Conservation (phyloP, 2,113 vertebrate species). For the Pantherophis guttatus region DNA sequence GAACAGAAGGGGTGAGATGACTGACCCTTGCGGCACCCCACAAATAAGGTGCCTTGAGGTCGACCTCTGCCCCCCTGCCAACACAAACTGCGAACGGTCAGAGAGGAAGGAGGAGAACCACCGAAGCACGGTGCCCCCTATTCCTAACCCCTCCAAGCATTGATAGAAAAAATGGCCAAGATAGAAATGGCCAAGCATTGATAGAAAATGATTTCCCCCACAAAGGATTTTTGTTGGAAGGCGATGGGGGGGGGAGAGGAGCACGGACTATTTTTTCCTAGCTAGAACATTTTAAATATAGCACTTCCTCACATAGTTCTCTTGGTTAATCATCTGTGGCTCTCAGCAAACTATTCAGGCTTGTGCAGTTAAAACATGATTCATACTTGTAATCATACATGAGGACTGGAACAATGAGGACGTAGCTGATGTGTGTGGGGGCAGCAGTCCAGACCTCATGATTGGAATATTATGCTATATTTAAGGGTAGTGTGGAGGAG, state of each 20-base stretch:
- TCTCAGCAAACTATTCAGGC: neutral
- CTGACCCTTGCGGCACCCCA: too few relatives aligned
- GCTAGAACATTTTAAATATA: neutral
- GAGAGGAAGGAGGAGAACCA: too few relatives aligned
- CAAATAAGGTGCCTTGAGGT: too few relatives aligned
- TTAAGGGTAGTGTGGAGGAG: neutral
- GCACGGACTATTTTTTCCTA: neutral
- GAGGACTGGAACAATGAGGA: neutral
- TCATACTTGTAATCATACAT: neutral
- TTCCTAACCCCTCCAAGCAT: too few relatives aligned
- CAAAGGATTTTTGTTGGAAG: neutral
- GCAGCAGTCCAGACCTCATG: neutral
- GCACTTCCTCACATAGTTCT: neutral
- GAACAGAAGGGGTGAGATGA: too few relatives aligned
- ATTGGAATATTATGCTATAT: neutral
- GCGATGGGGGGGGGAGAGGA: neutral
- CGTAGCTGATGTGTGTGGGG: neutral
- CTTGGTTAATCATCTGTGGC: neutral
- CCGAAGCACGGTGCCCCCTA: too few relatives aligned
- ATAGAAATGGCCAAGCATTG: neutral
- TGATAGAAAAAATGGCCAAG: too few relatives aligned
- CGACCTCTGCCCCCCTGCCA: too few relatives aligned
- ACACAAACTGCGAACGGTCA: too few relatives aligned
- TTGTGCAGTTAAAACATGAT: neutral
- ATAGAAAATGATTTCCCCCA: neutral